These are phyloP conservation scores for Phenganax marumi DNA, from an alignment of 92 coral and sea anemone species.

Conservation along the genomic window DNA sequence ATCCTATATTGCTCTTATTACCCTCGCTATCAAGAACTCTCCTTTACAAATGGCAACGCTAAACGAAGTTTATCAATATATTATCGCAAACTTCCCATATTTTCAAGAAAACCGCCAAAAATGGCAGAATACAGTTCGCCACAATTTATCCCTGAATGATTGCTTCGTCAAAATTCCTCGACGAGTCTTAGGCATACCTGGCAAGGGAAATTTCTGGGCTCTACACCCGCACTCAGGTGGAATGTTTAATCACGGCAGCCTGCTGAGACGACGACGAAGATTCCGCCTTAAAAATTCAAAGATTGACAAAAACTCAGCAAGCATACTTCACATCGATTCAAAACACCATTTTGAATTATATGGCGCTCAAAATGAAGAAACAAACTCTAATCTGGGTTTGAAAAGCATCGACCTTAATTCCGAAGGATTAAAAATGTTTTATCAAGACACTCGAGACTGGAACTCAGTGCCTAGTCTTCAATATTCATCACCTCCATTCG, in stretches of 20 bases:
- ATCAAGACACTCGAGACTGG: slow-evolving; percentile 12
- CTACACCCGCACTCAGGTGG: slow-evolving; percentile 32
- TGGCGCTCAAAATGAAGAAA: background rate
- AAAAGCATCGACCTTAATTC: background rate
- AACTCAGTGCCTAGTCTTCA: slow-evolving; percentile 1
- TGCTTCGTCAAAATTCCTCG: slow-evolving; percentile 39
- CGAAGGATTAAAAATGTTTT: slow-evolving; percentile 5
- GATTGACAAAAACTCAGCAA: background rate
- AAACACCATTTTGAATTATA: slow-evolving; percentile 38
- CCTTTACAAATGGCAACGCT: slow-evolving; percentile 36
- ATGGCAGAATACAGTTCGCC: slow-evolving; percentile 45
- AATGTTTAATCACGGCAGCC: slow-evolving; percentile 41
- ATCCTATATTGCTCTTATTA: slow-evolving; percentile 39
- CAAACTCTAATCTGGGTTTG: background rate
- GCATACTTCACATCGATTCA: slow-evolving; percentile 37
- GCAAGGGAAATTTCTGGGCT: slow-evolving; percentile 46
- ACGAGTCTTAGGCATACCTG: slow-evolving; percentile 24
- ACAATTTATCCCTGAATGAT: slow-evolving; percentile 34
- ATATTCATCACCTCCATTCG: slow-evolving; percentile 7
- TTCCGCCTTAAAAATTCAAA: slow-evolving; percentile 15
- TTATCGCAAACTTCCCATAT: slow-evolving; percentile 34
- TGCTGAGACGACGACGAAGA: slow-evolving; percentile 20
- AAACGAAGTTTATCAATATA: slow-evolving; percentile 37
- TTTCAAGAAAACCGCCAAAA: slow-evolving; percentile 34
- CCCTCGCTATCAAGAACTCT: slow-evolving; percentile 32